phyloP scores from a whole-genome alignment of 2,113 vertebrate species.

The Tinamus guttatus region DNA sequence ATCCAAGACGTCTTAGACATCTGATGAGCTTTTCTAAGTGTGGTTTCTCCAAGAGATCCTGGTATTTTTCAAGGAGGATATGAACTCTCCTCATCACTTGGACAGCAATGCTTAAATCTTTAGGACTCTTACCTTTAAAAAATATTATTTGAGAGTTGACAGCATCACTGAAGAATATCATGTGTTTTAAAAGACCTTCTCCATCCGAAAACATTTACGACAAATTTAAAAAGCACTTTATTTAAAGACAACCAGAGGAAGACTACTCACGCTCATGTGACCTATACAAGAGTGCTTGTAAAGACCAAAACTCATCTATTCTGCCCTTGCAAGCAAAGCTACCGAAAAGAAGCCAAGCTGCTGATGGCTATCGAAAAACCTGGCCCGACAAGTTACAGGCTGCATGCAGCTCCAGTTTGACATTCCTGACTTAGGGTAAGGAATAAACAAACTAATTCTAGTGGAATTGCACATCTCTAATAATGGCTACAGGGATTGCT shows the following conservation, averaged over 20 bases:
- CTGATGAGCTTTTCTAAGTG: slow-evolving; percentile 52
- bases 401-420: background rate
- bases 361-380: background rate
- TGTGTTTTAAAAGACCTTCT: background rate
- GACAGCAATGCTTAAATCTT: slow-evolving; percentile 73
- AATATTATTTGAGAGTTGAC: background rate
- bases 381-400: background rate
- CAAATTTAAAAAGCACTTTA: background rate
- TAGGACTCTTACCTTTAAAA: slow-evolving; percentile 28
- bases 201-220: background rate
- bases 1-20: slow-evolving; percentile 71
- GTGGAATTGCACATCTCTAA: background rate
- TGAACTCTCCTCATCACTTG: slow-evolving; percentile 79
- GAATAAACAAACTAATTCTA: background rate
- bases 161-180: background rate
- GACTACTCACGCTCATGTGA: background rate
- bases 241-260: background rate
- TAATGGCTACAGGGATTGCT: background rate
- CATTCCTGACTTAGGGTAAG: background rate
- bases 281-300: background rate
- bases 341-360: background rate
- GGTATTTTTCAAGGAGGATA: slow-evolving; percentile 70
- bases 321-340: background rate
- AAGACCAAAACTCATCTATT: background rate
- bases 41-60: slow-evolving; percentile 63